Evolutionary conservation across 2,113 vertebrate species (phyloP).

Genomic region (Lampris megalopsis): DNA sequence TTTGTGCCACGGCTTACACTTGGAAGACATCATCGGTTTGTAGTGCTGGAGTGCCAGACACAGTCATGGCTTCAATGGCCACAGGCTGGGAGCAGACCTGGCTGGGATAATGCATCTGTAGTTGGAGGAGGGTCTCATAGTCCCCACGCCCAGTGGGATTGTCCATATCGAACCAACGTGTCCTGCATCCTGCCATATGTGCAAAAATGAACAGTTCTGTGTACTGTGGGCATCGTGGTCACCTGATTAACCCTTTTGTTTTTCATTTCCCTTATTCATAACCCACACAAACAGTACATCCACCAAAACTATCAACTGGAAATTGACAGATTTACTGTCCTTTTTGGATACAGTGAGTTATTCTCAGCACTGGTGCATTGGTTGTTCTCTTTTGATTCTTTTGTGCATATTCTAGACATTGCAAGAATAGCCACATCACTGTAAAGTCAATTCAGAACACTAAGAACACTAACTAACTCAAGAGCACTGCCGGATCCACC

Average conservation of each 20-base stretch:
- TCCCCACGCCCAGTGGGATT: constrained; percentile 50
- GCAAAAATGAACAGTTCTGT: not conserved
- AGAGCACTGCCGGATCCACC: too few species aligned
- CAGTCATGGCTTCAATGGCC: constrained; percentile 66
- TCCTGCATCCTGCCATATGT: constrained; percentile 59
- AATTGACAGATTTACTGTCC: too few species aligned
- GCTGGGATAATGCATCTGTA: constrained; percentile 41
- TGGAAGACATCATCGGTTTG: constrained; percentile 47
- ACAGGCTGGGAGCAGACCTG: constrained; percentile 55
- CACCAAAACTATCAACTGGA: not conserved
- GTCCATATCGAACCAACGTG: constrained; percentile 66
- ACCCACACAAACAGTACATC: not conserved
- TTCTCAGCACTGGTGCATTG: too few species aligned
- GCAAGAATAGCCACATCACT: too few species aligned
- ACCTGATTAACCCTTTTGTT: not conserved
- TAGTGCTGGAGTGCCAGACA: constrained; percentile 42
- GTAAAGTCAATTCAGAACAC: too few species aligned
- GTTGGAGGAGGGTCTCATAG: constrained; percentile 55
- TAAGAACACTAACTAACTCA: too few species aligned
- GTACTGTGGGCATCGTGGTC: not conserved
- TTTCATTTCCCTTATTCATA: not conserved
- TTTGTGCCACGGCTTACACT: constrained; percentile 36
- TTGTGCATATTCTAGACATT: too few species aligned
- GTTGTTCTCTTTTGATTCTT: too few species aligned
- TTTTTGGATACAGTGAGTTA: too few species aligned